These are phyloP conservation scores for Terebella lapidaria DNA, from an alignment of 2,888 invertebrate genomes.

Conservation along the genomic window DNA sequence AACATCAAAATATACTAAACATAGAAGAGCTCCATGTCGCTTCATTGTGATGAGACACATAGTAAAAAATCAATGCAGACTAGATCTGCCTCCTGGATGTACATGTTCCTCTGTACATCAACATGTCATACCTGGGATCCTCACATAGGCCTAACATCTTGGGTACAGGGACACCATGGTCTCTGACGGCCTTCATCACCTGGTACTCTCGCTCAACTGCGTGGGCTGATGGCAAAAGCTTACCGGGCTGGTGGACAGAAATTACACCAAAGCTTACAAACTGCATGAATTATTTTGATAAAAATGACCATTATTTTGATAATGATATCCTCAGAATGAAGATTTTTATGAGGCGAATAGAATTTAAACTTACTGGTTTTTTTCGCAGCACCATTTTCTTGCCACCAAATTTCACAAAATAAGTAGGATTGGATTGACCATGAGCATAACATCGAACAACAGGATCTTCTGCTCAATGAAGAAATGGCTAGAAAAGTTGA, in stretches of 20 bases:
- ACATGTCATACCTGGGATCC: conserved; percentile 32
- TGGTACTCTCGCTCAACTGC: conserved; percentile 54
- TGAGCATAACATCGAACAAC: conserved; percentile 44
- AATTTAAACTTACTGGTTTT: conserved; percentile 52
- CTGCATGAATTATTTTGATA: background rate
- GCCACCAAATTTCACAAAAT: conserved; percentile 47
- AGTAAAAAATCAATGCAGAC: too few species aligned
- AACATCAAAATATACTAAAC: background rate
- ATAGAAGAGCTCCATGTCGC: background rate
- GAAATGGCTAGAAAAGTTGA: background rate
- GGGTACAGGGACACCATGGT: conserved; percentile 52
- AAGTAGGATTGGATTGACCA: conserved; percentile 56
- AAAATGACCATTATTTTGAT: background rate
- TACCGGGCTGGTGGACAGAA: conserved; percentile 45
- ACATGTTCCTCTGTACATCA: background rate
- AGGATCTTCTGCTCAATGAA: conserved; percentile 25
- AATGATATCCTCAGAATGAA: too few species aligned
- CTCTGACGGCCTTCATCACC: conserved; percentile 50
- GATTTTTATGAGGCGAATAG: too few species aligned
- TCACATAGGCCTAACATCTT: conserved; percentile 45
- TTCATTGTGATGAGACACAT: background rate
- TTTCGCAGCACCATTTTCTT: conserved; percentile 53
- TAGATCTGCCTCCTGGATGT: background rate
- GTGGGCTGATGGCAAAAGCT: conserved; percentile 54
- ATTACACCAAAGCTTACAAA: conserved; percentile 1